A percentile compares a stretch with the other conserved stretches of the same genome.
Conservation (phyloP, 1,140 invertebrate genomes). For the Chelonus insularis region DNA sequence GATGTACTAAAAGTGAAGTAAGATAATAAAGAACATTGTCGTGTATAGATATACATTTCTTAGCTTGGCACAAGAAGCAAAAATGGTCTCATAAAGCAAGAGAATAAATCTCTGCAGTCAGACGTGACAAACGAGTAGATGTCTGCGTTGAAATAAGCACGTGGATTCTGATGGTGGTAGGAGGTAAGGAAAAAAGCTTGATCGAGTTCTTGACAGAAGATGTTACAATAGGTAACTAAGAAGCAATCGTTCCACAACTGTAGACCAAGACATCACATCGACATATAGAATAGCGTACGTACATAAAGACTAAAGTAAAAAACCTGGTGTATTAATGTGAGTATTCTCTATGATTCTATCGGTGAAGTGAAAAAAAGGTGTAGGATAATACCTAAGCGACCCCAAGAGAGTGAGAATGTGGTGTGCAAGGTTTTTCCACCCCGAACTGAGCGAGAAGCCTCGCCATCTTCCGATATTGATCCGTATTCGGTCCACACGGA, state of each 20-base stretch:
- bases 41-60: too few species aligned
- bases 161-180: not conserved
- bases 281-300: too few species aligned
- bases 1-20: too few species aligned
- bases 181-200: not conserved
- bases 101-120: not conserved
- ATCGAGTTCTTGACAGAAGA: slow-evolving; percentile 1
- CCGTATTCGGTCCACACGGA: slow-evolving; percentile 31
- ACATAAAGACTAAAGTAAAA: not conserved
- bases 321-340: not conserved
- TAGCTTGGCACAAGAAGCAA: not conserved
- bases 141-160: not conserved
- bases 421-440: slow-evolving; percentile 13
- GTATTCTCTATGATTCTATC: not conserved
- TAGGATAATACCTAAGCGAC: slow-evolving; percentile 22
- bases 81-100: not conserved
- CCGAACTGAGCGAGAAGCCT: slow-evolving; percentile 8
- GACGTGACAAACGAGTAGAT: not conserved
- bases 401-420: slow-evolving; percentile 17
- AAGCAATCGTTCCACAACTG: slow-evolving; percentile 18
- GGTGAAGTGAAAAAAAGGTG: not conserved
- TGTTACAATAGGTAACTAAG: slow-evolving; percentile 25
- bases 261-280: not conserved
- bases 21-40: not conserved
- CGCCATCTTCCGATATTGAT: slow-evolving; percentile 33